Evolutionary conservation across 2,113 vertebrate species (phyloP).

Genomic region (Lepus americanus): DNA sequence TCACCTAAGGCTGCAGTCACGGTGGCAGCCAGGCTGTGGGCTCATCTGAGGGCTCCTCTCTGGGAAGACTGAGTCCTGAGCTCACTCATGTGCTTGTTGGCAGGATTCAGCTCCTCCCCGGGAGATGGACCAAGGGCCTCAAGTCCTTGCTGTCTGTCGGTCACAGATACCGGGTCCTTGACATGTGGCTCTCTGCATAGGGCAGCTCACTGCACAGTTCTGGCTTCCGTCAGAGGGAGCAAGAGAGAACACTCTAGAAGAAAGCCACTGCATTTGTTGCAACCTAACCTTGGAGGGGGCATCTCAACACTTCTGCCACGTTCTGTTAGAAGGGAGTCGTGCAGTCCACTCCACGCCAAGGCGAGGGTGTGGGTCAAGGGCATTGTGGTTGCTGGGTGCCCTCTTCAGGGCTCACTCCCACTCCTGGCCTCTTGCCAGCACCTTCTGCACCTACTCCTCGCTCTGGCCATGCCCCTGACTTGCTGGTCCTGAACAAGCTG

Average conservation of each 20-base stretch:
- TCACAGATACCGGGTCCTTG: not conserved
- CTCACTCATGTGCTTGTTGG: not conserved
- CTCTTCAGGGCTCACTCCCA: not conserved
- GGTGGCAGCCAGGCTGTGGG: not conserved
- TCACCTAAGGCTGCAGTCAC: not conserved
- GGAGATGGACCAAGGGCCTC: not conserved
- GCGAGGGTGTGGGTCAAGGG: not conserved
- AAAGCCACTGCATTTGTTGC: not conserved
- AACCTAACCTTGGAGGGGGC: not conserved
- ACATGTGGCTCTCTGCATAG: not conserved
- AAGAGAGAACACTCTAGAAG: not conserved
- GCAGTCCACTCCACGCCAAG: not conserved
- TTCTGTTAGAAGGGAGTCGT: not conserved
- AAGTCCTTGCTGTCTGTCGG: not conserved
- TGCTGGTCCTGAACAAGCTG: not conserved
- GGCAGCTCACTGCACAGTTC: not conserved
- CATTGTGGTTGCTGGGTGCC: too few relatives aligned
- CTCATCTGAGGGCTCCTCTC: not conserved
- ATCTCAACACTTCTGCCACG: not conserved
- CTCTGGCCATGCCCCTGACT: not conserved
- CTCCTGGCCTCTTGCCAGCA: too few relatives aligned
- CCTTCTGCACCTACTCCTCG: not conserved
- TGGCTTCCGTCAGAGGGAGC: not conserved
- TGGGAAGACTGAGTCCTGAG: not conserved
- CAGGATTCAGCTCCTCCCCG: not conserved